These are phyloP conservation scores for Trichogramma dendrolimi DNA, from an alignment of 2,888 invertebrate species.

Conservation along the genomic window DNA sequence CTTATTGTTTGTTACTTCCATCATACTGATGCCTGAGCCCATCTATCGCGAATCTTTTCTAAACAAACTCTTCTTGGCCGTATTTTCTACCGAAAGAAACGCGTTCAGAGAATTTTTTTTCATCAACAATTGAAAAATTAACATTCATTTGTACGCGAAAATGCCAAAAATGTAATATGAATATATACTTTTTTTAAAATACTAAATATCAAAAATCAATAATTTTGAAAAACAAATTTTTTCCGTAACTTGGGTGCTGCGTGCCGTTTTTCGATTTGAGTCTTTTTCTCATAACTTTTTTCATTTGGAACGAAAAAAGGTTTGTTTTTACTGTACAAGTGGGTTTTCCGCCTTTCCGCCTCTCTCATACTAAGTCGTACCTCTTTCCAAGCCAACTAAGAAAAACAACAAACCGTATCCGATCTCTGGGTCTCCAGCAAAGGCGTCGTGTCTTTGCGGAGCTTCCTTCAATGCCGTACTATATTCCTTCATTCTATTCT, in stretches of 20 bases:
- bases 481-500: slow-evolving; percentile 7
- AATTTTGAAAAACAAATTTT: slow-evolving; percentile 29
- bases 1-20: background rate
- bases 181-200: slow-evolving; percentile 28
- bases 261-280: slow-evolving; percentile 23
- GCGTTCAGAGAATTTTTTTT: slow-evolving; percentile 26
- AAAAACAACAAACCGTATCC: slow-evolving; percentile 20
- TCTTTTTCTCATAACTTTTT: slow-evolving; percentile 11
- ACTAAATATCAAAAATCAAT: slow-evolving; percentile 6
- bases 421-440: slow-evolving; percentile 25
- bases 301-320: slow-evolving; percentile 24
- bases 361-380: slow-evolving; percentile 14
- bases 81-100: slow-evolving; percentile 27
- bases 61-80: slow-evolving; percentile 12
- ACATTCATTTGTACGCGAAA: slow-evolving; percentile 19
- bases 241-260: slow-evolving; percentile 27
- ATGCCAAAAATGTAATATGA: slow-evolving; percentile 4
- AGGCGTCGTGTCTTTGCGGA: background rate
- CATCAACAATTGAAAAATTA: slow-evolving; percentile 24
- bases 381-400: slow-evolving; percentile 17
- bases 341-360: slow-evolving; percentile 35
- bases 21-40: slow-evolving; percentile 3
- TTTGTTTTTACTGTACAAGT: slow-evolving; percentile 42
- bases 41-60: slow-evolving; percentile 17
- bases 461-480: slow-evolving; percentile 6